These are phyloP conservation scores for Muscicapa adusta DNA, from an alignment of 2,113 vertebrate species.

Conservation along the genomic window DNA sequence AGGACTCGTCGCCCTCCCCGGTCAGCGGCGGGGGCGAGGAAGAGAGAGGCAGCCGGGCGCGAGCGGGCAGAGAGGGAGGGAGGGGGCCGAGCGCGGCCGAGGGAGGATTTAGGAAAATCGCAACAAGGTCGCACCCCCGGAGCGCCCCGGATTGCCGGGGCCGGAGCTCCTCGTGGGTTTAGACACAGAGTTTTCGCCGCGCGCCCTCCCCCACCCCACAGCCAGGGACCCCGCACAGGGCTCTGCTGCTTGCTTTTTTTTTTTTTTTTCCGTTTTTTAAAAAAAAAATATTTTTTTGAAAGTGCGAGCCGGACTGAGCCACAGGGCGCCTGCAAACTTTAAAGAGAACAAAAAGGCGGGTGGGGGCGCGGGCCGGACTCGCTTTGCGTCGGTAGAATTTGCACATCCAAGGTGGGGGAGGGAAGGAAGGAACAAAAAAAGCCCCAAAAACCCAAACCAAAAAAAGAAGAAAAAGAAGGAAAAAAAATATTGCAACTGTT, in stretches of 20 bases:
- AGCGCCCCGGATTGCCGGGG: constrained; percentile 58
- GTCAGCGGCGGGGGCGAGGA: background rate
- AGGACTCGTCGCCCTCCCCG: constrained; percentile 24
- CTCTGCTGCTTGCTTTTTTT: background rate
- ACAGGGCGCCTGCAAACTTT: constrained; percentile 75
- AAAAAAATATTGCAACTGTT: background rate
- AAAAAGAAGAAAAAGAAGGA: background rate
- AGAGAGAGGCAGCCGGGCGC: background rate
- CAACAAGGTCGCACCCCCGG: constrained; percentile 53
- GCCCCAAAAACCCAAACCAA: background rate
- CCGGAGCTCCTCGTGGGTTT: constrained; percentile 14
- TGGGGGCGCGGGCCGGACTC: constrained; percentile 10
- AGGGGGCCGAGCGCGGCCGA: background rate
- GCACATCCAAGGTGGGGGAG: background rate
- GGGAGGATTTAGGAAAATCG: background rate
- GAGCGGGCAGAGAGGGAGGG: background rate
- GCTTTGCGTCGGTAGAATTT: constrained; percentile 40
- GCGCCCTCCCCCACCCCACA: constrained; percentile 41
- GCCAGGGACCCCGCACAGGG: background rate
- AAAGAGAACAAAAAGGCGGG: constrained; percentile 63
- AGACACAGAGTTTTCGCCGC: constrained; percentile 23
- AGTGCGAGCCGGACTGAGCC: constrained; percentile 63
- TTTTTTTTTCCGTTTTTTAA: background rate
- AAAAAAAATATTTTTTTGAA: constrained; percentile 32
- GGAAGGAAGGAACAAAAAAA: background rate